Evolutionary conservation across 2,888 invertebrate species (phyloP), one percentile per base, ranked within the genome.

Genomic region (Drosophila neutralis): DNA sequence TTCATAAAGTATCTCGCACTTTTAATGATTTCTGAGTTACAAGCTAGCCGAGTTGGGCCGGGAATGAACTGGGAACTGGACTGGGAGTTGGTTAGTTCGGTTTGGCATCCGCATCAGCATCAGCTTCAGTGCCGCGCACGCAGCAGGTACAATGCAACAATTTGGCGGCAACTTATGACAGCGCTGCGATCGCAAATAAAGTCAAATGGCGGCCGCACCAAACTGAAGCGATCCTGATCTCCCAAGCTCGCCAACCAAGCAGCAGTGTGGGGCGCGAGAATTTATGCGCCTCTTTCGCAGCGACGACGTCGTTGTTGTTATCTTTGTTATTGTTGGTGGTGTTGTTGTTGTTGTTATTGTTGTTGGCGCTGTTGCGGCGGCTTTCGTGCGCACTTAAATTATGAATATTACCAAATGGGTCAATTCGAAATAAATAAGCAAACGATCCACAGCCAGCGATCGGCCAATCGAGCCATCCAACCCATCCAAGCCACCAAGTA

Each of bases 371-470:
- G 71, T 62, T 68, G 80, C 73, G 75, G 78, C 79, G 78, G 80
- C 76, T 77, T 74, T 85, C 82, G 86, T 87, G 87, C 76, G 79
- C 80, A 87, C 77, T 83, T 92, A 92, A 91, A 89, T 92, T 91
- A 92, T 92, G 92, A 91, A 92, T 91, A 92, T 92, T 92, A 85
- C 91, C 92, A 91, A 91, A 92, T 91, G 92, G 91, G 91, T 91
- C 92, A 91, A 92, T 92, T 91, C 83, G 82, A 86, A 92, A 91
- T 92, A 92, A 92, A 91, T 92, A 91, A 88, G 87, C 89, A 83
- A 80, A 60, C 40, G 21, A 45, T 38, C 38, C 61, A 49, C 35
- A 10, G 42, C 53, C 61, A 10, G 24, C 35, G 27, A 48, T 35
- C 35, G 57, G 51, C 38, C 58, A 29, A 65, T 69, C 65, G 66